A percentile compares a stretch with the other conserved stretches of the same genome.
Conservation (phyloP, 2,113 vertebrate species). For the Girardinichthys multiradiatus region DNA sequence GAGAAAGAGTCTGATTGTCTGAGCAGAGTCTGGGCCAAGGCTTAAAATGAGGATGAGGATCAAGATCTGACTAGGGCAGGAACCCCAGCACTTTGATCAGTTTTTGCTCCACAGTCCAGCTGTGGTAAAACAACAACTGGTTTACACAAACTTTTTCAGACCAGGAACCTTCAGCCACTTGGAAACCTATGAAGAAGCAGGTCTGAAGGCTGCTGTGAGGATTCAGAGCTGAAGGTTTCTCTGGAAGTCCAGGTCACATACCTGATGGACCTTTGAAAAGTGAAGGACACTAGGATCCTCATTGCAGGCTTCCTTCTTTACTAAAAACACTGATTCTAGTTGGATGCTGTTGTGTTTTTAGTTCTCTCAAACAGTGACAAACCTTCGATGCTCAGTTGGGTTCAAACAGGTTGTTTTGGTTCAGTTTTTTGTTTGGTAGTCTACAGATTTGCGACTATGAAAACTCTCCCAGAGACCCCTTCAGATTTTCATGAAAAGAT, state of each 20-base stretch:
- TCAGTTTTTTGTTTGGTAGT: too few species aligned
- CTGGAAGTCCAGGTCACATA: too few species aligned
- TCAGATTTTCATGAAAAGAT: neutral
- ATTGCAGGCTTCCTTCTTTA: neutral
- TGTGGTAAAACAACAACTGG: neutral
- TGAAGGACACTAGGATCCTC: neutral
- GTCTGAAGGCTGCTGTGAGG: too few species aligned
- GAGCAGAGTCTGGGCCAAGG: conserved; percentile 16
- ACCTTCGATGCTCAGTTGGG: neutral
- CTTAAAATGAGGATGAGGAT: neutral
- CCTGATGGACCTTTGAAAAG: neutral
- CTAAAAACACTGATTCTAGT: neutral
- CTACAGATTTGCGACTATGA: neutral
- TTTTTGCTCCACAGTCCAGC: neutral
- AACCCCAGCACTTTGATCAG: neutral
- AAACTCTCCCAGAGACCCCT: neutral
- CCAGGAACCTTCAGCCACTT: too few species aligned
- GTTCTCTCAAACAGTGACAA: neutral
- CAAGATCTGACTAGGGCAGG: neutral
- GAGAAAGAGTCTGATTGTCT: conserved; percentile 59
- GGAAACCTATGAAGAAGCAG: too few species aligned
- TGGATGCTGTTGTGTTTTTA: neutral
- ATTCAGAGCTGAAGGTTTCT: too few species aligned
- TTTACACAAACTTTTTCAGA: neutral
- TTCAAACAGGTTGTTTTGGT: neutral